Conservation (phyloP, 2,797 vertebrate genomes). For the Lutjanus argentimaculatus region DNA sequence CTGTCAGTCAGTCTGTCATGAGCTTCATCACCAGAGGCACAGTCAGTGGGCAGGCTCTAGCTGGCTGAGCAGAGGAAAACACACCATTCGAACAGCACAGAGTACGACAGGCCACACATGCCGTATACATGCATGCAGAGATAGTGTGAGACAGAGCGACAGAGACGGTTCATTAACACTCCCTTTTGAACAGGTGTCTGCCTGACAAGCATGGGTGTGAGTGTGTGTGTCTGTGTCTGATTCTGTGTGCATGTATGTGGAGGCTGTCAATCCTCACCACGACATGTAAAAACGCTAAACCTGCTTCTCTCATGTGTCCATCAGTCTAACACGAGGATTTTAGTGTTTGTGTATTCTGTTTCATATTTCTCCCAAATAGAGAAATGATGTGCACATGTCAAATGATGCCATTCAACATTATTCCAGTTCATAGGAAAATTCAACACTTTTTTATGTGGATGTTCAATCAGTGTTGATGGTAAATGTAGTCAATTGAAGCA, state of each 20-base stretch:
- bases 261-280: conserved; percentile 68
- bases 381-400: not conserved
- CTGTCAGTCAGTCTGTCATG: conserved; percentile 9
- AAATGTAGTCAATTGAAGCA: too few relatives aligned
- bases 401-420: not conserved
- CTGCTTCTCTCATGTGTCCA: conserved; percentile 42
- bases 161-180: conserved; percentile 79
- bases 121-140: conserved; percentile 40
- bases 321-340: conserved; percentile 16
- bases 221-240: conserved; percentile 12
- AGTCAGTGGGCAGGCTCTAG: conserved; percentile 46
- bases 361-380: not conserved
- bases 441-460: too few relatives aligned
- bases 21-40: conserved; percentile 48
- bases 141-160: conserved; percentile 22
- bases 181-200: conserved; percentile 86
- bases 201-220: conserved; percentile 60
- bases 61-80: conserved; percentile 43
- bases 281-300: conserved; percentile 58
- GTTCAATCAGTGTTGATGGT: too few relatives aligned
- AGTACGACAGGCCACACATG: conserved; percentile 45
- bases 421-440: not conserved
- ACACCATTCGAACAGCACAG: conserved; percentile 24
- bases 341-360: conserved; percentile 1
- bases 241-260: conserved; percentile 47